Evolutionary conservation across 2,888 invertebrate genomes (phyloP), one percentile per base, ranked within the genome.

Genomic region (Meliscaeva auricollis): DNA sequence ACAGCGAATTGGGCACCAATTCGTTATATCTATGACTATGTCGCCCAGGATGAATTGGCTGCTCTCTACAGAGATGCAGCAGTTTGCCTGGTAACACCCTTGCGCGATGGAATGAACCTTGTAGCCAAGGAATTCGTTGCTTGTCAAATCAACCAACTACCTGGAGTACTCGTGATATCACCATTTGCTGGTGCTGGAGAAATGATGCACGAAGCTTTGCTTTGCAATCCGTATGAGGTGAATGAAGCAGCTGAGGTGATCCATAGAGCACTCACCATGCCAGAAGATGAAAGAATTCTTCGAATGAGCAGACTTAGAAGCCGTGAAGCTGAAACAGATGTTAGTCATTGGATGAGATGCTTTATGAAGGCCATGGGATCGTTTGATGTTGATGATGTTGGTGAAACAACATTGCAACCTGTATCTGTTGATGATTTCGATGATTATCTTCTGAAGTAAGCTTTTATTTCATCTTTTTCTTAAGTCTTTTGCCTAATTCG

Each of bases 1-100:
- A 97, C 97, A 0, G 96, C 97, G 0, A 97, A 97, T 91, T 98
- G 98, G 98, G 97, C 97, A 0, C 98, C 98, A 0, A 97, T 98
- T 50, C 91, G 92, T 20, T 97, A 97, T 88, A 97, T 97, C 88
- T 97, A 96, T 90, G 97, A 97, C 9, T 97, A 96, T 90, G 96
- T 97, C 1, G 96, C 95, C 66, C 97, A 97, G 92, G 96, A 96
- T 70, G 97, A 97, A 89, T 91, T 97, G 54, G 97, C 97, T 0
- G 96, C 97, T 0, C 96, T 97, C 90, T 97, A 97, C 91, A 93
- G 97, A 20, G 97, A 97, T 89, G 95, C 97, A 0, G 96, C 97
- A 0, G 97, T 98, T 0, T 97, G 97, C 38, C 92, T 98, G 48
- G 97, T 98, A 0, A 97, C 97, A 0, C 98, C 98, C 0, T 91